These are phyloP conservation scores for Nestor notabilis DNA, from an alignment of 2,113 vertebrate genomes.

Conservation along the genomic window DNA sequence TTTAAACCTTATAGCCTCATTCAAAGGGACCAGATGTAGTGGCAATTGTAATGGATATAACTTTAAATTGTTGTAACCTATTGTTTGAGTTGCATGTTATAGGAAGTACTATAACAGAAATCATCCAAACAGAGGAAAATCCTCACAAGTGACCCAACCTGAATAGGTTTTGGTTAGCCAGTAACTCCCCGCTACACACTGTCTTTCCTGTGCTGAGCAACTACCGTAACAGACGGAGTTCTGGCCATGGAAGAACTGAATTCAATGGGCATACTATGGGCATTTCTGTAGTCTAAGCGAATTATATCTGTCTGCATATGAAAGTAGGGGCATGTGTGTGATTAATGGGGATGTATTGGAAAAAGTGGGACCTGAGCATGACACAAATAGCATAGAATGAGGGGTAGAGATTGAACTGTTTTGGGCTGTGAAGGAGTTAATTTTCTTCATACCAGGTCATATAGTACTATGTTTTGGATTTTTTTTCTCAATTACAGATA, in stretches of 20 bases:
- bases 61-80: neutral
- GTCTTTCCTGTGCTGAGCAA: neutral
- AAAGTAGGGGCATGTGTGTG: neutral
- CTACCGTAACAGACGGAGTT: neutral
- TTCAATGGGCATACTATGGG: neutral
- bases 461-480: neutral
- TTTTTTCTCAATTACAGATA: neutral
- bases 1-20: neutral
- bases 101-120: neutral
- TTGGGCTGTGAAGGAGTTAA: neutral
- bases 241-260: neutral
- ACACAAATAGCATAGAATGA: neutral
- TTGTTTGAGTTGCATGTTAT: rapidly evolving
- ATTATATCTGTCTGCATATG: neutral
- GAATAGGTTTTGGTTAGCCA: neutral
- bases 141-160: neutral
- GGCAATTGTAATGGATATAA: neutral
- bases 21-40: rapidly evolving
- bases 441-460: neutral
- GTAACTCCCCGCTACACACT: neutral
- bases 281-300: neutral
- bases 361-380: neutral
- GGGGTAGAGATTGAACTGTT: neutral
- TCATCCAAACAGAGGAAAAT: neutral
- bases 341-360: neutral